phyloP scores from a whole-genome alignment of 2,113 vertebrate genomes.

The Oreochromis tanganicae region DNA sequence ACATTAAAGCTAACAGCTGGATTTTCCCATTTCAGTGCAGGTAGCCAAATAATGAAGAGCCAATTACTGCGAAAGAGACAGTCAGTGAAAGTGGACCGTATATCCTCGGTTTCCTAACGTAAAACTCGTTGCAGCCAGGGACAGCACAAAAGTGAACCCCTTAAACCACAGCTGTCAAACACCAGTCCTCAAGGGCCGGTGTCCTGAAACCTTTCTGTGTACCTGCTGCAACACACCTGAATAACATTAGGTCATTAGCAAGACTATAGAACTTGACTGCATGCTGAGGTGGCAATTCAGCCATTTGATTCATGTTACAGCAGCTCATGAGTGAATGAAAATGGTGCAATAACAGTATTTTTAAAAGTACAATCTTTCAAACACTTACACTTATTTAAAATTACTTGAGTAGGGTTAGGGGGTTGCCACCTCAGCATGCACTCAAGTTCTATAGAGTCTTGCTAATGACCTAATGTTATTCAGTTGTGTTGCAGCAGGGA shows the following conservation, averaged over 20 bases:
- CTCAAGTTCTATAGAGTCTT: neutral
- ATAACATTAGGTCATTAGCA: neutral
- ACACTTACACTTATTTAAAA: neutral
- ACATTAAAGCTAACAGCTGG: accelerated
- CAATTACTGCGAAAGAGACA: accelerated
- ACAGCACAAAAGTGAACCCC: neutral
- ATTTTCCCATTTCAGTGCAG: neutral
- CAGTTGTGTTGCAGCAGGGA: neutral
- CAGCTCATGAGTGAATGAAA: neutral
- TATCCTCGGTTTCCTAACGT: neutral
- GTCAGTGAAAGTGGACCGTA: neutral
- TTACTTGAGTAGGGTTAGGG: neutral
- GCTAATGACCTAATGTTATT: neutral
- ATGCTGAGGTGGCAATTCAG: neutral
- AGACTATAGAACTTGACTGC: neutral
- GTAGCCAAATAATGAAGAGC: neutral
- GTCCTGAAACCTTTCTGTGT: neutral
- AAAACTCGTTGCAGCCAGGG: neutral
- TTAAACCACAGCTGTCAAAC: neutral
- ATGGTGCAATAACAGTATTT: neutral
- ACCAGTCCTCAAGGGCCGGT: neutral
- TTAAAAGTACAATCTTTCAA: neutral
- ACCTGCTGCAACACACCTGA: neutral
- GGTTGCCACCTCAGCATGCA: neutral
- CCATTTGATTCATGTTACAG: neutral